Conservation (phyloP, 2,113 vertebrate species). For the Boleophthalmus pectinirostris region DNA sequence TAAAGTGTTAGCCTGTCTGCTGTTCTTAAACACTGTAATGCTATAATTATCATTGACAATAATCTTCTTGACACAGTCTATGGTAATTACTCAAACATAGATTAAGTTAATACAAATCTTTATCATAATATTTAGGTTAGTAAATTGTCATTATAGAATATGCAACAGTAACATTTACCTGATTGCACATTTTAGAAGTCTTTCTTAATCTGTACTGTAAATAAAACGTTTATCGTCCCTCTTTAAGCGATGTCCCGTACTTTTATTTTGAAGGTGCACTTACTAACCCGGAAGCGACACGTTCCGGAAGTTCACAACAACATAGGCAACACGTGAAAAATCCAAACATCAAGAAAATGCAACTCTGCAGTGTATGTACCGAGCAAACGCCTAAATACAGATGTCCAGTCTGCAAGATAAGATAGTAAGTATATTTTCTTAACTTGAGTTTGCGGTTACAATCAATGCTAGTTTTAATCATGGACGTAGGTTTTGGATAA, state of each 20-base stretch:
- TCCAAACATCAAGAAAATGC: conserved; percentile 48
- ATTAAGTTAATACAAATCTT: no score
- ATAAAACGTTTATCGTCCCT: no score
- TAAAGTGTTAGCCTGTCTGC: no score
- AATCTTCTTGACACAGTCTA: no score
- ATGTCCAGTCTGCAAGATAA: conserved; percentile 75
- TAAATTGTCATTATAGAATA: no score
- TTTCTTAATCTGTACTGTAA: no score
- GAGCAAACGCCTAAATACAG: conserved; percentile 74
- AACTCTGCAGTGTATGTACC: conserved; percentile 73
- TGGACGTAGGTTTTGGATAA: not conserved
- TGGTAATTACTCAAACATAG: no score
- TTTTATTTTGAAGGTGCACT: conserved; percentile 37
- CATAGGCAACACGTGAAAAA: not conserved
- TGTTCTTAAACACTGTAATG: no score
- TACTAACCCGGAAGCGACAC: not conserved
- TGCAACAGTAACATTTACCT: no score
- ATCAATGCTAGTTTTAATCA: not conserved
- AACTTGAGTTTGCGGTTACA: not conserved
- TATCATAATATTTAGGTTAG: no score
- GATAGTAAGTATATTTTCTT: conserved; percentile 73
- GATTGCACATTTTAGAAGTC: no score
- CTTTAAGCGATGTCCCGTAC: not conserved
- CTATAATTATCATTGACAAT: no score
- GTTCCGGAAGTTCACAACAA: not conserved